Percentiles rank a stretch among this genome's conserved stretches.
Conservation (phyloP, 2,888 invertebrate genomes). For the Lamproptera curius region DNA sequence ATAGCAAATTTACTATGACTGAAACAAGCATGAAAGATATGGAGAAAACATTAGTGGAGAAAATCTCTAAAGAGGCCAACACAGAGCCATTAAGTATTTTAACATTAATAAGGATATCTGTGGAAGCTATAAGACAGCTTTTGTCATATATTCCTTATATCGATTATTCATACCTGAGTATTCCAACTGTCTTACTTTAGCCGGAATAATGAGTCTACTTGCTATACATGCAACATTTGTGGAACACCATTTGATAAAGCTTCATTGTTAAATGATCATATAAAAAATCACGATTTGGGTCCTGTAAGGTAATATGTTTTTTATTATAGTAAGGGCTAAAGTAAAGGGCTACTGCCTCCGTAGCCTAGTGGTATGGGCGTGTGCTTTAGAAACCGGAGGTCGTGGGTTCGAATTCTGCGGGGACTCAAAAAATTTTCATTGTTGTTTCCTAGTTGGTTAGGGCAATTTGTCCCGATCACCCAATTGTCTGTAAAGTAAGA, state of each 20-base stretch:
- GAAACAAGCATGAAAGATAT: constrained; percentile 26
- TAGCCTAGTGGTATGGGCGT: no score
- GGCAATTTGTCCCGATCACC: no score
- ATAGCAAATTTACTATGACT: constrained; percentile 20
- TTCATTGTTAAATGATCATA: constrained; percentile 52
- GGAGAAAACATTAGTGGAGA: constrained; percentile 7
- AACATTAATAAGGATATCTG: constrained; percentile 48
- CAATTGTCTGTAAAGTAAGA: no score
- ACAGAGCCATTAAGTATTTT: constrained; percentile 58
- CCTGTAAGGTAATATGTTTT: constrained; percentile 42
- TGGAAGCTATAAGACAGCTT: constrained; percentile 46
- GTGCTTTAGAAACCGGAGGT: no score
- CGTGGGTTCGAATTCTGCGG: no score
- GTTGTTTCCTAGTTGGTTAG: no score
- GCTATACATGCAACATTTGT: constrained; percentile 56
- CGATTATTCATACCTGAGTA: constrained; percentile 41
- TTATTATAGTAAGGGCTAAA: no score
- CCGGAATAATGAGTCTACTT: constrained; percentile 23
- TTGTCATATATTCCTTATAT: constrained; percentile 49
- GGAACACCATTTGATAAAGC: constrained; percentile 48
- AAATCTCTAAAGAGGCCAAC: constrained; percentile 53
- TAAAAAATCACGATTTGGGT: constrained; percentile 47
- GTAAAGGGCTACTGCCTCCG: no score
- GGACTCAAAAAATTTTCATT: no score
- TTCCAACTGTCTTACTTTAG: constrained; percentile 30